Conservation (phyloP, 2,797 vertebrate species). For the Erpetoichthys calabaricus region DNA sequence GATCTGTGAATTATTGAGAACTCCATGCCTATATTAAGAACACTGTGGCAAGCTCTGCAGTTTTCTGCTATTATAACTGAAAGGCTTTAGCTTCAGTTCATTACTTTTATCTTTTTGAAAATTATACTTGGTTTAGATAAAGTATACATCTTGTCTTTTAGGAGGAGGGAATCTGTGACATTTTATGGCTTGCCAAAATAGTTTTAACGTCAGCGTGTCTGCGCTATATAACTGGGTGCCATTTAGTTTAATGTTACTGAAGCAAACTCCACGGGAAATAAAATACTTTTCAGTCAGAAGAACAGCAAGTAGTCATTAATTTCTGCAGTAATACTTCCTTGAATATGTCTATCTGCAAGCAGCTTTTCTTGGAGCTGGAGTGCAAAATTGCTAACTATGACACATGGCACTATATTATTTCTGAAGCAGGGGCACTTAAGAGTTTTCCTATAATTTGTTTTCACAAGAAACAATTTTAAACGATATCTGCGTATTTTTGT, state of each 20-base stretch:
- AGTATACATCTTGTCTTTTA: not conserved
- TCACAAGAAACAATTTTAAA: too few species aligned
- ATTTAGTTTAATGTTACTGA: not conserved
- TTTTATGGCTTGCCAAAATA: constrained; percentile 8
- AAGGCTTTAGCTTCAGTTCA: not conserved
- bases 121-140: not conserved
- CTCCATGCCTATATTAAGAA: too few species aligned
- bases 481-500: too few species aligned
- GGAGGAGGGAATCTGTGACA: not conserved
- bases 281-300: constrained; percentile 5
- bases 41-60: too few species aligned
- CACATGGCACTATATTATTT: too few species aligned
- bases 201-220: not conserved
- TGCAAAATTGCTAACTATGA: constrained; percentile 1
- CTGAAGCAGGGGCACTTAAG: too few species aligned
- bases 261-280: constrained; percentile 4
- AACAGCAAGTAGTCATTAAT: constrained; percentile 4
- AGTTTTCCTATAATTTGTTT: too few species aligned
- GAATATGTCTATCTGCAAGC: not conserved
- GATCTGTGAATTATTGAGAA: too few species aligned
- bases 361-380: not conserved
- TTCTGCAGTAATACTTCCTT: constrained; percentile 5
- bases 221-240: constrained; percentile 3
- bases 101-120: not conserved
- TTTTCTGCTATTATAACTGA: too few species aligned